Evolutionary conservation across 2,888 invertebrate species (phyloP), one percentile per base, ranked within the genome.

Genomic region (Patella ulyssiponensis): DNA sequence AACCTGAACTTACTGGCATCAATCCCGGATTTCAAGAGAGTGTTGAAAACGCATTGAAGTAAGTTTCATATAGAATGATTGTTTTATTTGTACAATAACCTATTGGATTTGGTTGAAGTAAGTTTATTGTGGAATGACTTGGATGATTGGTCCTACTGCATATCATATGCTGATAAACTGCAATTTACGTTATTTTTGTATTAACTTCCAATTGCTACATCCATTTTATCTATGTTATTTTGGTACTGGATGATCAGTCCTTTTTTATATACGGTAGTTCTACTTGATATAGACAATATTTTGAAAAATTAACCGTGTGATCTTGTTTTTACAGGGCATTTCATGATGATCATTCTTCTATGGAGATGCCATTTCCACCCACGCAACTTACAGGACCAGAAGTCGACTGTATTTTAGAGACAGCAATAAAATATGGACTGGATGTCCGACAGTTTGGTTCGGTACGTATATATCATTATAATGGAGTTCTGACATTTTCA

Each of bases 321-420:
- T 44, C 7, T 44, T 44, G 44, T 44, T 72, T 51, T 73, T 73
- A 23, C 73, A 73, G 73, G 15, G 73, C 15, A 14, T 73, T 73
- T 52, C 44, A 53, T n/a, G 20, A 44, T n/a, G 73, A 73, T 54
- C 44, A 73, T 52, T 7, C 51, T n/a, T 23, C 54, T 7, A 52
- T 53, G 51, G 52, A 73, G 23, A 52, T 73, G 23, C 73, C 44
- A 23, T 73, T 73, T 73, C 73, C 73, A 73, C 54, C 73, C 2
- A 53, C 51, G 4, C 73, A 73, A 23, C 52, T 73, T 15, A 53
- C 73, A 52, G 51, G 23, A 17, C 73, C 73, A 51, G 73, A 73
- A 73, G 14, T 73, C 44, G 23, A 33, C 9, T 73, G 54, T 54
- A 73, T 73, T 23, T 23, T 73, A 15, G 73, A 44, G 17, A 23